Evolutionary conservation across 2,113 vertebrate species (phyloP).

Genomic region (Urocynchramus pylzowi): DNA sequence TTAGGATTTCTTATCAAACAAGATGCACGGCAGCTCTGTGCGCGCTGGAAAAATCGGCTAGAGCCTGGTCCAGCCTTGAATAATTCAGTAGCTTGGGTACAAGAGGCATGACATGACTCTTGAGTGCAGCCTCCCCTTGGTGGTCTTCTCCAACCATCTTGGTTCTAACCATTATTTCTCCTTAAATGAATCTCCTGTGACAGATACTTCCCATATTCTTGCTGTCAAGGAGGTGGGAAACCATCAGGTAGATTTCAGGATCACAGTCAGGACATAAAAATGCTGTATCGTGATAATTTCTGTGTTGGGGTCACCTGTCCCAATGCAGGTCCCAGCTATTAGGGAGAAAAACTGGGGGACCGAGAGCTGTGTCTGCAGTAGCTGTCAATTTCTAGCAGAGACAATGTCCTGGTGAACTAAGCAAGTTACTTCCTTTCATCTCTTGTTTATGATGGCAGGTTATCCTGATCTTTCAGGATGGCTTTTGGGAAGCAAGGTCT

Average conservation of each 20-base stretch:
- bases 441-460: neutral
- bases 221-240: neutral
- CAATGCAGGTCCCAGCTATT: fast-evolving
- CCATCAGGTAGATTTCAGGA: neutral
- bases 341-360: neutral
- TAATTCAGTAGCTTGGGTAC: constrained; percentile 41
- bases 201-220: neutral
- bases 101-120: neutral
- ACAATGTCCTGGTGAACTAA: neutral
- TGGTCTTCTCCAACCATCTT: neutral
- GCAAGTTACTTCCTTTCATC: neutral
- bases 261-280: neutral
- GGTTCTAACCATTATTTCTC: neutral
- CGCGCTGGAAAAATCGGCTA: fast-evolving
- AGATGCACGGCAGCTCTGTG: constrained; percentile 8
- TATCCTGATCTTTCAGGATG: neutral
- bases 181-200: neutral
- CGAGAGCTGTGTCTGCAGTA: neutral
- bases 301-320: neutral
- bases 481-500: neutral
- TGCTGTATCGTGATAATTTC: fast-evolving
- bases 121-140: neutral
- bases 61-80: constrained; percentile 14
- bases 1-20: constrained; percentile 45
- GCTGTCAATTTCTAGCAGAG: fast-evolving